Conservation (phyloP, 1,140 invertebrate species). For the Hyphantria cunea region DNA sequence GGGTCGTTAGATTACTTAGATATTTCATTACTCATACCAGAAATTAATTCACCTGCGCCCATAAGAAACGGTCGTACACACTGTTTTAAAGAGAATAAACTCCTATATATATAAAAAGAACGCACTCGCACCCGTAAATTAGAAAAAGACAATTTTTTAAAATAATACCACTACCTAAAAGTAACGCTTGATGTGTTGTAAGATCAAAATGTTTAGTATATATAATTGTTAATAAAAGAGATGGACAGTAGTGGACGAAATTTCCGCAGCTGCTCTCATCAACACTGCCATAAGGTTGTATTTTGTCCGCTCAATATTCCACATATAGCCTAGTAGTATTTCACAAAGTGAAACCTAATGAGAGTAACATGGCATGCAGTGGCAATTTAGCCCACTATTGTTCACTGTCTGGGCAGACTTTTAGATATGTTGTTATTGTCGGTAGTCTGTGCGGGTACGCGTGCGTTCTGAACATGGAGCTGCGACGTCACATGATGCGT, state of each 20-base stretch:
- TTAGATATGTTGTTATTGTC: background rate
- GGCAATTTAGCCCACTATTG: no score
- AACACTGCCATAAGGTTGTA: no score
- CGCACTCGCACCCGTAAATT: conserved; percentile 23
- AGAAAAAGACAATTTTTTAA: background rate
- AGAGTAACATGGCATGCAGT: no score
- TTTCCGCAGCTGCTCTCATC: no score
- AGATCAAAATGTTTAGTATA: no score
- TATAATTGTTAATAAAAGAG: no score
- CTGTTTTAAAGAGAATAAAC: background rate
- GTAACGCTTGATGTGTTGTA: background rate
- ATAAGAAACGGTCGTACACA: conserved; percentile 2
- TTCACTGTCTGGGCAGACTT: no score
- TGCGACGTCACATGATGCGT: conserved; percentile 83
- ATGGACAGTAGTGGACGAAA: no score
- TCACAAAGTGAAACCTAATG: no score
- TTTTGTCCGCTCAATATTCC: no score
- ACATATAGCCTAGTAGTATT: no score
- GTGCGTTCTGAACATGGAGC: conserved; percentile 56
- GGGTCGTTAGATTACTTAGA: conserved; percentile 23
- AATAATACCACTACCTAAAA: background rate
- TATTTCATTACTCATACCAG: background rate
- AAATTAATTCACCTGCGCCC: conserved; percentile 17
- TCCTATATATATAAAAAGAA: background rate
- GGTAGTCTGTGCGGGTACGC: conserved; percentile 73